These are phyloP conservation scores for Pyrgus malvae DNA, from an alignment of 2,888 invertebrate species.

Conservation along the genomic window DNA sequence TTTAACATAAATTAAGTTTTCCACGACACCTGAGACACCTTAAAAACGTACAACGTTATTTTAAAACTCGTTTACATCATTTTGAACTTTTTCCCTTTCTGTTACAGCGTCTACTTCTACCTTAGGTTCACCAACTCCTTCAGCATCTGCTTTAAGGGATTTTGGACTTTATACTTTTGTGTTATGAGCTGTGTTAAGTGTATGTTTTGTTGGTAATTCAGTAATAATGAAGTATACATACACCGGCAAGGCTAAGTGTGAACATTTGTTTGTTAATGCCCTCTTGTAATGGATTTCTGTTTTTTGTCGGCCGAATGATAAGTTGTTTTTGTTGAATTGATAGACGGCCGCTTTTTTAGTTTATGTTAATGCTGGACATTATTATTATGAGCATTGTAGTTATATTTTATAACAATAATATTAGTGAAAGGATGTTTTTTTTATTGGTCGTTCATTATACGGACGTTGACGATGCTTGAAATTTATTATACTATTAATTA, in stretches of 20 bases:
- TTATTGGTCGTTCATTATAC: too few relatives aligned
- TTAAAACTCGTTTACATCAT: slow-evolving; percentile 2
- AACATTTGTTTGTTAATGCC: slow-evolving; percentile 81
- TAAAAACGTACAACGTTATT: slow-evolving; percentile 44
- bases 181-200: slow-evolving; percentile 31
- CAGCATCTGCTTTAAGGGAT: slow-evolving; percentile 25
- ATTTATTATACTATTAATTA: too few relatives aligned
- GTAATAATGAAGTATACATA: slow-evolving; percentile 71
- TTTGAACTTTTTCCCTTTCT: slow-evolving; percentile 22
- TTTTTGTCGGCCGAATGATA: slow-evolving; percentile 65
- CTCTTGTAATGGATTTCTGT: slow-evolving; percentile 74
- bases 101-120: slow-evolving; percentile 7
- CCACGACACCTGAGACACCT: slow-evolving; percentile 76
- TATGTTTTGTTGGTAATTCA: slow-evolving; percentile 39
- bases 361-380: slow-evolving; percentile 28
- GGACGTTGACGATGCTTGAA: too few relatives aligned
- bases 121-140: neutral
- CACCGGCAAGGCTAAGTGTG: slow-evolving; percentile 80
- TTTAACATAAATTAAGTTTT: slow-evolving; percentile 81
- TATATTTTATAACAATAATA: slow-evolving; percentile 21
- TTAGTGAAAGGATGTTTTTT: too few relatives aligned
- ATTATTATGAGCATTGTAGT: slow-evolving; percentile 27
- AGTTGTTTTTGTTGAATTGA: slow-evolving; percentile 68
- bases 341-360: slow-evolving; percentile 46
- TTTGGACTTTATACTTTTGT: slow-evolving; percentile 37